A percentile compares a stretch with the other conserved stretches of the same genome.
Conservation (phyloP, 2,888 invertebrate genomes). For the Epirrita christyi region DNA sequence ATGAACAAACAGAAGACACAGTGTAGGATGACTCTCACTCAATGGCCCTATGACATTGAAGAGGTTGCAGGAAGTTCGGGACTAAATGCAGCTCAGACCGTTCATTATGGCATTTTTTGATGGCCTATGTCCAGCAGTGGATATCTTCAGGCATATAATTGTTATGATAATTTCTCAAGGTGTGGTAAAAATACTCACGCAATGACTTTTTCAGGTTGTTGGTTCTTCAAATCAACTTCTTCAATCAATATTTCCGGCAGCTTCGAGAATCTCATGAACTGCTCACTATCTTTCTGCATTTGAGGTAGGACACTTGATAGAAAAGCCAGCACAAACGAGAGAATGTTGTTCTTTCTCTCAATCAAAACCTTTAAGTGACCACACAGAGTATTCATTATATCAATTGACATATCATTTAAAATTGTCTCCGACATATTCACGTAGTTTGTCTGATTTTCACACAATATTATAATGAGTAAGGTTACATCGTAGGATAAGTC, state of each 20-base stretch:
- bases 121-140: too few relatives aligned
- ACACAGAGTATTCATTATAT: slow-evolving; percentile 65
- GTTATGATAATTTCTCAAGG: too few relatives aligned
- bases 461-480: slow-evolving; percentile 88
- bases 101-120: neutral
- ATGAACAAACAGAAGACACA: neutral
- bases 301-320: slow-evolving; percentile 79
- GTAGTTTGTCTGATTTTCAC: slow-evolving; percentile 86
- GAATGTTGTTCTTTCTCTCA: slow-evolving; percentile 81
- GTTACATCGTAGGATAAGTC: slow-evolving; percentile 84
- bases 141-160: too few relatives aligned
- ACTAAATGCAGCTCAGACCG: neutral
- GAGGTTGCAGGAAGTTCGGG: neutral
- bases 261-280: slow-evolving; percentile 72
- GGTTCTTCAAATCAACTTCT: slow-evolving; percentile 84
- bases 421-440: slow-evolving; percentile 79
- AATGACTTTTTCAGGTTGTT: slow-evolving; percentile 82
- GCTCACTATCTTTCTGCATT: slow-evolving; percentile 78
- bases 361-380: slow-evolving; percentile 81
- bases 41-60: neutral
- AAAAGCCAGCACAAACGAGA: slow-evolving; percentile 84
- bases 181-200: slow-evolving; percentile 70
- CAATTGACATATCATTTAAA: slow-evolving; percentile 73
- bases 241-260: slow-evolving; percentile 85
- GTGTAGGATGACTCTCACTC: neutral